Percentiles rank a stretch among this genome's conserved stretches.
Evolutionary conservation across 92 coral and sea anemone species (phyloP).

Genomic region (Virgularia gustaviana): DNA sequence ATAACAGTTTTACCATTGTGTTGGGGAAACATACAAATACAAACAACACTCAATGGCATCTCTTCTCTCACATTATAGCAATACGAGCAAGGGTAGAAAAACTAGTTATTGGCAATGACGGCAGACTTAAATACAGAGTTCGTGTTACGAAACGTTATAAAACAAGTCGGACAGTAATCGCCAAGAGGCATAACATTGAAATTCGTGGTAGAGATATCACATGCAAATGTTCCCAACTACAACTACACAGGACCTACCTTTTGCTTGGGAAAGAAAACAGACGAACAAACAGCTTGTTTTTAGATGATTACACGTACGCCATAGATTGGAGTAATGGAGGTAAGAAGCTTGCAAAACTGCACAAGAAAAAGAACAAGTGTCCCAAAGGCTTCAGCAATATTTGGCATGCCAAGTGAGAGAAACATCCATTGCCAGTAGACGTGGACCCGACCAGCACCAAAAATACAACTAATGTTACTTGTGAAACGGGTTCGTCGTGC

Average conservation of each 20-base stretch:
- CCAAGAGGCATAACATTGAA: conserved; percentile 65
- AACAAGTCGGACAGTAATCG: conserved; percentile 60
- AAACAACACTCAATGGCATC: no score
- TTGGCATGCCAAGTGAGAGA: conserved; percentile 1
- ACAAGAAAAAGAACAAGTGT: conserved; percentile 68
- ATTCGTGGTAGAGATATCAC: conserved; percentile 66
- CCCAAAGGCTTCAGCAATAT: conserved; percentile 30
- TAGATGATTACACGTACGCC: conserved; percentile 74
- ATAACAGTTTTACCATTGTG: no score
- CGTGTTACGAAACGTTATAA: conserved; percentile 74
- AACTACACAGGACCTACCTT: conserved; percentile 58
- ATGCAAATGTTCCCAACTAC: conserved; percentile 67
- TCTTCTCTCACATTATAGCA: conserved; percentile 41
- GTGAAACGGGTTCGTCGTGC: no score
- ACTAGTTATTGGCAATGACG: conserved; percentile 49
- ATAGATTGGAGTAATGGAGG: conserved; percentile 81
- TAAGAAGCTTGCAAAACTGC: conserved; percentile 54
- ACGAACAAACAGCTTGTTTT: conserved; percentile 56
- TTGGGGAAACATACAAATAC: no score
- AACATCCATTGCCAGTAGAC: no score
- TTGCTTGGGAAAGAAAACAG: conserved; percentile 83
- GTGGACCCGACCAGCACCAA: no score
- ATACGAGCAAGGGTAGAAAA: conserved; percentile 81
- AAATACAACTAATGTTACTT: no score
- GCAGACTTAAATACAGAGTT: conserved; percentile 67